Evolutionary conservation across 1,140 invertebrate genomes (phyloP), one percentile per base, ranked within the genome.

Genomic region (Babylonia areolata): DNA sequence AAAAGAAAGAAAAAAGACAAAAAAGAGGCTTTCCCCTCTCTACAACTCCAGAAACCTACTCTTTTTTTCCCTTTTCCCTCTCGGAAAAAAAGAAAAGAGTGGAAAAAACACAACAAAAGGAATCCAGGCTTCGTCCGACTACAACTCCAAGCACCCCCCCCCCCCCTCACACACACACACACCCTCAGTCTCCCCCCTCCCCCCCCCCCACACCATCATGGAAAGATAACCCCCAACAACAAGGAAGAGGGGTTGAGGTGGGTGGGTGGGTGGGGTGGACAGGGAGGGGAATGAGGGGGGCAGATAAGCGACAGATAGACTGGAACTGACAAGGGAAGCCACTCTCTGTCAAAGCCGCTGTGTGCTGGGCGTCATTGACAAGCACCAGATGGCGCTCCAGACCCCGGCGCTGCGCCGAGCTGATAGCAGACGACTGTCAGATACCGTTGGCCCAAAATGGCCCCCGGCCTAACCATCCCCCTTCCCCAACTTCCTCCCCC

Each of bases 271-370:
- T n/a, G n/a, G n/a, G n/a, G n/a, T n/a, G n/a, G n/a, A n/a, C n/a
- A n/a, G n/a, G n/a, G n/a, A n/a, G n/a, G n/a, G n/a, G n/a, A n/a
- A n/a, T n/a, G n/a, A n/a, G n/a, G n/a, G n/a, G 46, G 78, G 78
- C 28, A 80, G 78, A 80, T 58, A 80, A 80, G 46, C 78, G 42
- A 51, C 78, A 80, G 78, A 80, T 58, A 54, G 78, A 80, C 46
- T 51, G 46, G 42, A 80, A 51, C 40, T 80, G 78, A 80, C 78
- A 80, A 35, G 78, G 78, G 78, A 80, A 80, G 42, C 78, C 78
- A 58, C 78, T 80, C 78, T 80, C 28, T 80, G 78, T 80, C 78
- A 80, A 51, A 58, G 78, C 46, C 31, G 46, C 33, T 80, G 78
- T 54, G 42, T 80, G 78, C 78, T 33, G 78, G 46, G 28, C 40